Evolutionary conservation across 2,113 vertebrate genomes (phyloP).

Genomic region (Trachemys scripta): DNA sequence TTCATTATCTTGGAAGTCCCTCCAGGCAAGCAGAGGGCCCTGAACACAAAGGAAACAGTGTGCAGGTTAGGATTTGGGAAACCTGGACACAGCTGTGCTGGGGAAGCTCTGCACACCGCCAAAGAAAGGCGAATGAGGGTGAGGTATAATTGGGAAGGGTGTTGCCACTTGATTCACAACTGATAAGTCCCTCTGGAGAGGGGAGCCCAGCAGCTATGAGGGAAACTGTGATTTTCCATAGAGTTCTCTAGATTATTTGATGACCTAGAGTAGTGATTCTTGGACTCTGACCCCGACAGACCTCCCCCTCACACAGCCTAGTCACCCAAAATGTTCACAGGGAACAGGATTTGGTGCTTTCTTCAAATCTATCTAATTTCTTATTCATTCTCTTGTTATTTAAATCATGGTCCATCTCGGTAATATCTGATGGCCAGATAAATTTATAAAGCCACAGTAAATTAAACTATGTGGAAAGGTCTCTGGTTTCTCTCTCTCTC

Average conservation of each 20-base stretch:
- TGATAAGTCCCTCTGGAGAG: neutral
- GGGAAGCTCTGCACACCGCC: neutral
- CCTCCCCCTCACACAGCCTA: neutral
- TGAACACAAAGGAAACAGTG: neutral
- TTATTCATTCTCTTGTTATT: neutral
- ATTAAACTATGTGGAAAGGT: neutral
- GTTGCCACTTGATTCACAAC: neutral
- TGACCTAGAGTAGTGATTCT: neutral
- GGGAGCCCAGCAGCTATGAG: neutral
- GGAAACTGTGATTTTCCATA: neutral
- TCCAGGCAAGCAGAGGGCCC: neutral
- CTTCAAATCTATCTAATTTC: neutral
- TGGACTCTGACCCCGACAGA: neutral
- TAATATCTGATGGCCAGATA: neutral
- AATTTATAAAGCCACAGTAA: neutral
- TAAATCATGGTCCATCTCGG: neutral
- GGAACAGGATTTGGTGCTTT: neutral
- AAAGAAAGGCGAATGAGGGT: accelerated
- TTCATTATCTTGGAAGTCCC: neutral
- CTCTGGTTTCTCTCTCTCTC: neutral
- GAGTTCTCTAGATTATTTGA: neutral
- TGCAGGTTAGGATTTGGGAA: neutral
- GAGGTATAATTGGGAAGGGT: neutral
- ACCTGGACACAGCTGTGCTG: neutral
- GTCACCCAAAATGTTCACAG: neutral